A percentile compares a stretch with the other conserved stretches of the same genome.
phyloP scores from a whole-genome alignment of 2,113 vertebrate species.

The Nyctibius bracteatus region DNA sequence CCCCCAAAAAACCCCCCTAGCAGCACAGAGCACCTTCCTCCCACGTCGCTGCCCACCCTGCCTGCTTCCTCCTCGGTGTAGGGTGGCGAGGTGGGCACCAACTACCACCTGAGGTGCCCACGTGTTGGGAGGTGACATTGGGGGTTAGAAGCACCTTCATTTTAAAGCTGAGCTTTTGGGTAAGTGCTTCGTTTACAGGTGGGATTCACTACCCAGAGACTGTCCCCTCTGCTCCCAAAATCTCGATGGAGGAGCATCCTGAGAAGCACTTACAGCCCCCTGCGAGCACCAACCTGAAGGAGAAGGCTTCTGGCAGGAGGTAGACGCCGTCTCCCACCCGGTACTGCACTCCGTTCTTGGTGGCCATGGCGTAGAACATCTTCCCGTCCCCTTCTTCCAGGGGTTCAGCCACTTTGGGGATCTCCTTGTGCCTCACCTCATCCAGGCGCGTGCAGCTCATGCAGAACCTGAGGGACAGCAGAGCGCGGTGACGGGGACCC shows the following conservation, averaged over 20 bases:
- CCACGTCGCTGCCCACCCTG: not conserved
- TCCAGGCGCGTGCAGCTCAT: conserved; percentile 79
- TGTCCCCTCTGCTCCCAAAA: not conserved
- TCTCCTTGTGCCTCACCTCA: conserved; percentile 79
- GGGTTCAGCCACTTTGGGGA: conserved; percentile 76
- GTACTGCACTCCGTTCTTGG: conserved; percentile 84
- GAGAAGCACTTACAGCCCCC: too few relatives aligned
- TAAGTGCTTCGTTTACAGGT: rapidly evolving
- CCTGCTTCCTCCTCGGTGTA: not conserved
- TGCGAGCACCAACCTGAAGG: conserved; percentile 79
- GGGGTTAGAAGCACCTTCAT: not conserved
- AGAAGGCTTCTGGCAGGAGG: conserved; percentile 84
- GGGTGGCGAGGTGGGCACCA: not conserved
- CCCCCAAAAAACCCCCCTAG: too few relatives aligned
- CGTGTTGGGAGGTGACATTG: too few relatives aligned
- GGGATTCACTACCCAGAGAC: not conserved
- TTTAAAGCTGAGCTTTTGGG: not conserved
- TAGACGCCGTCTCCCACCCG: conserved; percentile 85
- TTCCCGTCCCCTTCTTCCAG: conserved; percentile 75
- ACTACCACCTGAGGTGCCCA: too few relatives aligned
- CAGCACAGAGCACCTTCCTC: not conserved
- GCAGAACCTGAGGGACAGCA: conserved; percentile 79
- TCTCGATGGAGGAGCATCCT: not conserved
- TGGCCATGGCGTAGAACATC: conserved; percentile 77
- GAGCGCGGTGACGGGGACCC: not conserved